Evolutionary conservation across 2,797 vertebrate species (phyloP).

Genomic region (Avahi laniger): DNA sequence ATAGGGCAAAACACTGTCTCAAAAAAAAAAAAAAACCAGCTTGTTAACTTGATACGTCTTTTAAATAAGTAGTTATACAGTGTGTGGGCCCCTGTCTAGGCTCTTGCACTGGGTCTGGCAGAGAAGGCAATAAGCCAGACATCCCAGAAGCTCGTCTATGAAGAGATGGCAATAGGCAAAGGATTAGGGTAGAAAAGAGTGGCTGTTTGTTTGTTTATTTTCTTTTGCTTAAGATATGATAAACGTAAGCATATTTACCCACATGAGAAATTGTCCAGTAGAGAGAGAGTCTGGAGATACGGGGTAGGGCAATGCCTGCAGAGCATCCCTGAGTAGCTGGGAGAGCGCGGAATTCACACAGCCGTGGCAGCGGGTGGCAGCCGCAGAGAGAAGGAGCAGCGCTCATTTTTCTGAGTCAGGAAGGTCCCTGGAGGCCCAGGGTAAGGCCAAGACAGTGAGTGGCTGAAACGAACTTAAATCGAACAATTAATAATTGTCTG

Average conservation of each 20-base stretch:
- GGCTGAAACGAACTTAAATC: not conserved
- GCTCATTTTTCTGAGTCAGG: not conserved
- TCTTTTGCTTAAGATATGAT: not conserved
- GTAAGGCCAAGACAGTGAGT: not conserved
- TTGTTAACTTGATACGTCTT: not conserved
- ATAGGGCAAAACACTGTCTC: no score
- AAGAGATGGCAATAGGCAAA: not conserved
- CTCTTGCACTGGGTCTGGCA: not conserved
- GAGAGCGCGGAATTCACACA: not conserved
- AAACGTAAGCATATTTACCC: not conserved
- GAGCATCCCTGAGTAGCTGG: not conserved
- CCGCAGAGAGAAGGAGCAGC: not conserved
- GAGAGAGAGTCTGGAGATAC: not conserved
- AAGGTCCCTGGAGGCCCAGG: not conserved
- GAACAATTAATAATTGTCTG: not conserved
- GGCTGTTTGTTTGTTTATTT: not conserved
- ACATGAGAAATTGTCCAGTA: not conserved
- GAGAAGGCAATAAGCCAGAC: not conserved
- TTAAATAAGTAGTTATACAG: not conserved
- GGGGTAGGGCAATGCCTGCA: not conserved
- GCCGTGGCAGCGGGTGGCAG: no score
- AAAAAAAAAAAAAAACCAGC: no score
- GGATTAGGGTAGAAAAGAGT: not conserved
- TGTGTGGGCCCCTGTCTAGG: not conserved
- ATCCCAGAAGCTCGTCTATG: not conserved